These are phyloP conservation scores for Drosophila busckii DNA, from an alignment of 1,140 invertebrate species.

Conservation along the genomic window DNA sequence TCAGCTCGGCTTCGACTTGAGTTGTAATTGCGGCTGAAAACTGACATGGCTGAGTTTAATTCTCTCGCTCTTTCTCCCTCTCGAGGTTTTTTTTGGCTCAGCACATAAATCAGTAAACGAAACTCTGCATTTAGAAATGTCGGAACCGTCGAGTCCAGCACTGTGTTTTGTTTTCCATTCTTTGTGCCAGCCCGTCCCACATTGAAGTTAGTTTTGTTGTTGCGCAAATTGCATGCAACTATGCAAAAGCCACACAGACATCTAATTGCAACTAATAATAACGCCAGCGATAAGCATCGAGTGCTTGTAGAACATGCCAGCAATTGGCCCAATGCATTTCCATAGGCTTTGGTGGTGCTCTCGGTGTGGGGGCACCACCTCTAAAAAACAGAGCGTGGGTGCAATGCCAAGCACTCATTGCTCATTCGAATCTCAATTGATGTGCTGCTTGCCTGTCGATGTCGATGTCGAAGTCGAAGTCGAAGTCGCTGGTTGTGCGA, in stretches of 20 bases:
- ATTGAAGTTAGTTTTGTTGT: background rate
- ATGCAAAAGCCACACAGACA: constrained; percentile 61
- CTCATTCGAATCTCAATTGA: constrained; percentile 1
- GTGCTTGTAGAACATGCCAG: constrained; percentile 41
- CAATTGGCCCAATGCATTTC: constrained; percentile 51
- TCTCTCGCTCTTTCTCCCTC: constrained; percentile 15
- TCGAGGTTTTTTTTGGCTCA: constrained; percentile 8
- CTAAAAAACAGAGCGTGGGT: background rate
- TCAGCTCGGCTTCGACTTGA: too few species aligned
- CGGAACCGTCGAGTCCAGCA: constrained; percentile 2
- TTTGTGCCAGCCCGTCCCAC: constrained; percentile 9
- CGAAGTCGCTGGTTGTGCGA: too few species aligned
- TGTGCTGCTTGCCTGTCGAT: constrained; percentile 7
- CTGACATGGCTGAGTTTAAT: too few species aligned
- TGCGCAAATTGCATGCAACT: constrained; percentile 59
- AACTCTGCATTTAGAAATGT: constrained; percentile 27
- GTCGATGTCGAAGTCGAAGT: constrained; percentile 47
- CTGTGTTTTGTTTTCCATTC: background rate
- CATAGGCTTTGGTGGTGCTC: constrained; percentile 36
- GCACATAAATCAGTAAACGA: constrained; percentile 46
- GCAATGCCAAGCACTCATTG: constrained; percentile 39
- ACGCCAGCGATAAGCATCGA: constrained; percentile 60
- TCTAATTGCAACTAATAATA: constrained; percentile 77
- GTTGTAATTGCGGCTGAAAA: too few species aligned
- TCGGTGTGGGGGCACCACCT: background rate